Evolutionary conservation across 1,140 invertebrate genomes (phyloP).

Genomic region (Ctenoplectra terminalis): DNA sequence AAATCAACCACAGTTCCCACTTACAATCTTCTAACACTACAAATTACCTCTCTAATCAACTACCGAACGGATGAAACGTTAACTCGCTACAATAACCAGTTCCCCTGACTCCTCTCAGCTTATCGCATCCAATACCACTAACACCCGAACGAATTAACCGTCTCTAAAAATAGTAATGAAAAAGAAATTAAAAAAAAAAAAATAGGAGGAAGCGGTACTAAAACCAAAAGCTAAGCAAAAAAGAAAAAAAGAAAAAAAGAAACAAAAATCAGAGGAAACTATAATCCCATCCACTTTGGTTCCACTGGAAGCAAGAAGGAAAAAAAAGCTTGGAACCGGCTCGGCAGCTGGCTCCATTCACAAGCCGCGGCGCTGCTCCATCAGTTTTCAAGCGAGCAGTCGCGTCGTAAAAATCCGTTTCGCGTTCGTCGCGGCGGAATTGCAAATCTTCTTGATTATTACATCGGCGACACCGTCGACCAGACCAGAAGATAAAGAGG

Average conservation of each 20-base stretch:
- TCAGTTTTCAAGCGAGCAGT: slow-evolving; percentile 11
- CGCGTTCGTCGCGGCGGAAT: slow-evolving; percentile 26
- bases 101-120: neutral
- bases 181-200: neutral
- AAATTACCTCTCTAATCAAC: neutral
- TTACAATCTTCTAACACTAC: too few species aligned
- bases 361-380: neutral
- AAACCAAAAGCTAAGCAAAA: too few species aligned
- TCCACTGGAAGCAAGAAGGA: neutral
- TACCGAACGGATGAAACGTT: neutral
- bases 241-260: neutral
- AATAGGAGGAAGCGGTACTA: too few species aligned
- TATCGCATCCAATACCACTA: neutral
- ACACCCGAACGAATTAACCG: neutral
- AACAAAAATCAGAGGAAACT: neutral
- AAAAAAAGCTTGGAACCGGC: neutral
- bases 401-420: slow-evolving; percentile 17
- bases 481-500: too few species aligned
- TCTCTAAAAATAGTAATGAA: neutral
- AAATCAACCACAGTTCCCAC: too few species aligned
- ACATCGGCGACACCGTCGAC: slow-evolving; percentile 18
- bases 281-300: slow-evolving; percentile 8
- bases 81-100: neutral
- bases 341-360: slow-evolving; percentile 25
- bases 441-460: slow-evolving; percentile 46